Evolutionary conservation across 2,888 invertebrate genomes (phyloP).

Genomic region (Ceratothoa steindachneri): DNA sequence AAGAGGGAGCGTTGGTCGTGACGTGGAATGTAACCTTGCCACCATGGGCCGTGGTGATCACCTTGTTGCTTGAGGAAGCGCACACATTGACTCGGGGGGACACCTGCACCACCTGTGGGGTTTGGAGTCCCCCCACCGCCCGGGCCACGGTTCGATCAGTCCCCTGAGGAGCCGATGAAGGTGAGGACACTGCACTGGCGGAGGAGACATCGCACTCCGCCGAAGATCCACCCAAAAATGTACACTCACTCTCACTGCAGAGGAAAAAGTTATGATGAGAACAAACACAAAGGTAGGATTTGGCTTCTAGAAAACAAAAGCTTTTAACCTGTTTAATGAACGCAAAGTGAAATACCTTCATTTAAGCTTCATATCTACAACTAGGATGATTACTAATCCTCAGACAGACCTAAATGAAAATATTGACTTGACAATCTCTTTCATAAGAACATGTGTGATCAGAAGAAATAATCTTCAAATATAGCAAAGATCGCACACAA

Average conservation of each 20-base stretch:
- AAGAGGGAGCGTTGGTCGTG: slow-evolving; percentile 50
- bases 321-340: not conserved
- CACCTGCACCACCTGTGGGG: slow-evolving; percentile 50
- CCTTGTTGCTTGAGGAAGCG: slow-evolving; percentile 51
- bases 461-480: not conserved
- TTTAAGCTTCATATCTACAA: slow-evolving; percentile 5
- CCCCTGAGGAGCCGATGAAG: not conserved
- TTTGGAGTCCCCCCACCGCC: slow-evolving; percentile 23
- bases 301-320: not conserved
- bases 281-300: too few species aligned
- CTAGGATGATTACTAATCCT: slow-evolving; percentile 3
- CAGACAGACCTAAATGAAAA: slow-evolving; percentile 15
- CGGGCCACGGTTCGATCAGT: not conserved
- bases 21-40: slow-evolving; percentile 52
- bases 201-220: not conserved
- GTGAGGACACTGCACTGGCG: not conserved
- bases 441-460: not conserved
- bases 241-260: slow-evolving; percentile 1
- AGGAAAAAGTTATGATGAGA: not conserved
- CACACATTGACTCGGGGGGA: slow-evolving; percentile 51
- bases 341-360: slow-evolving; percentile 10
- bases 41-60: slow-evolving; percentile 51
- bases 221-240: slow-evolving; percentile 5
- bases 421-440: not conserved
- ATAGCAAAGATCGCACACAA: not conserved